These are phyloP conservation scores for Biston betularia DNA, from an alignment of 2,888 invertebrate species.

Conservation along the genomic window DNA sequence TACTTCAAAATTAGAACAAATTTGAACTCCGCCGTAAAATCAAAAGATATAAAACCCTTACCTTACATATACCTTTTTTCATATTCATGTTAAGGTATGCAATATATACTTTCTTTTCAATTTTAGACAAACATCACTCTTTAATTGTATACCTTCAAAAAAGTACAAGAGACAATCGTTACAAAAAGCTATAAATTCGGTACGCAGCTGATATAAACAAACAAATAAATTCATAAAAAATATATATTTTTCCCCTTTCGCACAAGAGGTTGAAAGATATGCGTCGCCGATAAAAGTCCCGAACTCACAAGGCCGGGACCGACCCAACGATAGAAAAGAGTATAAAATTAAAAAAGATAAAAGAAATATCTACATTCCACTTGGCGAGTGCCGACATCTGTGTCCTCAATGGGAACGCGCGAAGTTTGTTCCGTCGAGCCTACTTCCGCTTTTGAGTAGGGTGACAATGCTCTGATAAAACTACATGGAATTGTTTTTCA, in stretches of 20 bases:
- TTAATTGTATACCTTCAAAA: too few species aligned
- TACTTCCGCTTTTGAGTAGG: constrained; percentile 50
- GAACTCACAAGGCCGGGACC: constrained; percentile 4
- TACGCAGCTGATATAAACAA: too few species aligned
- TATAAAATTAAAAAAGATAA: constrained; percentile 42
- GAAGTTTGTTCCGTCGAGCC: constrained; percentile 54
- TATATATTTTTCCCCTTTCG: neutral
- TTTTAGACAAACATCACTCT: too few species aligned
- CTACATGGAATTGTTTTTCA: neutral
- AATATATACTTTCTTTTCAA: too few species aligned
- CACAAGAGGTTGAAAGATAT: constrained; percentile 4
- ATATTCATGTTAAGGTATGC: too few species aligned
- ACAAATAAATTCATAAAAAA: neutral
- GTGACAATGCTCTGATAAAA: constrained; percentile 15
- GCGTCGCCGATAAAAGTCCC: neutral
- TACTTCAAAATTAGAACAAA: too few species aligned
- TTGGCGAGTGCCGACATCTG: constrained; percentile 23
- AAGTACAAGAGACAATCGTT: too few species aligned
- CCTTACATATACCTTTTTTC: too few species aligned
- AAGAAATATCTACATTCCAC: constrained; percentile 32
- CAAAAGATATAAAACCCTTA: too few species aligned
- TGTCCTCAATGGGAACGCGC: constrained; percentile 54
- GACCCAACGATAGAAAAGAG: constrained; percentile 15
- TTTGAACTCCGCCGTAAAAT: too few species aligned
- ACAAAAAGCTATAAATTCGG: too few species aligned